phyloP scores from a whole-genome alignment of 2,888 invertebrate species.

The Chymomyza procnemis region DNA sequence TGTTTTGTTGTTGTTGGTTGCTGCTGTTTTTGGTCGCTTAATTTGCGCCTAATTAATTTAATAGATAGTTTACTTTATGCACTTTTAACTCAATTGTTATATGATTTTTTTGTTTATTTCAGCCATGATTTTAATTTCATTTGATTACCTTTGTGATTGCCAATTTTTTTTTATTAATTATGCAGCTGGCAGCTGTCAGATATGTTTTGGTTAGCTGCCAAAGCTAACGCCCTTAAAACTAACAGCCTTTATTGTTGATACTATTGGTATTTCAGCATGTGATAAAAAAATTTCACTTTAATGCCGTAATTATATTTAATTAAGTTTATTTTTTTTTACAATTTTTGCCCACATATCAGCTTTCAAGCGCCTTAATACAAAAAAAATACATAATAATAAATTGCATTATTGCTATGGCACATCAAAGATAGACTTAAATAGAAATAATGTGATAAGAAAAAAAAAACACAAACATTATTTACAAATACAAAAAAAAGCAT shows the following conservation, averaged over 20 bases:
- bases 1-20: too few species aligned
- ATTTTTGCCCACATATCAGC: background rate
- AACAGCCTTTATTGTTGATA: background rate
- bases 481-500: background rate
- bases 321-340: background rate
- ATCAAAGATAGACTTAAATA: background rate
- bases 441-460: background rate
- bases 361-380: background rate
- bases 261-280: background rate
- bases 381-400: background rate
- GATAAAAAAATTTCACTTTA: background rate
- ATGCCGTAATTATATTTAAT: background rate
- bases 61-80: background rate
- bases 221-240: too few species aligned
- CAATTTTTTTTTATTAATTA: background rate
- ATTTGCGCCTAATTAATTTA: background rate
- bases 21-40: background rate
- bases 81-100: background rate
- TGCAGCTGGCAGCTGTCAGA: background rate
- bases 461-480: too few species aligned
- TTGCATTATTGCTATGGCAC: background rate
- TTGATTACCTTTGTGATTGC: background rate
- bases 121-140: slow-evolving; percentile 26
- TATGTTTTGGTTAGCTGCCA: background rate
- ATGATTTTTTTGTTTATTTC: slow-evolving; percentile 16